Evolutionary conservation across 2,113 vertebrate genomes (phyloP).

Genomic region (Porphyrio hochstetteri): DNA sequence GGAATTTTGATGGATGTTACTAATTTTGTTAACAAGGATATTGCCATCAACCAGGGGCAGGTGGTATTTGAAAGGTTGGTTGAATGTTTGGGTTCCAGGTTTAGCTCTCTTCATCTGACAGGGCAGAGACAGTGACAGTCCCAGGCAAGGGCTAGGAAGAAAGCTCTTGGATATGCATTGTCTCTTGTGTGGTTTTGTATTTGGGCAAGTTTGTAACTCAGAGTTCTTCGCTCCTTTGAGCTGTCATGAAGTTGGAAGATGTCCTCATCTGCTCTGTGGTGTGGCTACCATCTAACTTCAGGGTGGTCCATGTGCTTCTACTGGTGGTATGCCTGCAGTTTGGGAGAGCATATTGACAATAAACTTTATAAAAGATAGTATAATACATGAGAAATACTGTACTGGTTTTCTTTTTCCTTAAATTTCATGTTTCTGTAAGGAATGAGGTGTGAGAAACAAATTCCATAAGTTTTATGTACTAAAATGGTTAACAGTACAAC

Average conservation of each 20-base stretch:
- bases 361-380: background rate
- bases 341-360: background rate
- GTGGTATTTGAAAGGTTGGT: fast-evolving
- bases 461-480: background rate
- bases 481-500: background rate
- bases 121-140: background rate
- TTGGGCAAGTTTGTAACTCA: background rate
- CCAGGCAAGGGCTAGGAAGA: background rate
- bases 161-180: background rate
- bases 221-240: background rate
- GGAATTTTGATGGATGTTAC: background rate
- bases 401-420: background rate
- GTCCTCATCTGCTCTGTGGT: fast-evolving
- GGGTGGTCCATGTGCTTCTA: background rate
- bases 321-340: background rate
- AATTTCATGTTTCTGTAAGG: background rate
- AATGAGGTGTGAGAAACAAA: background rate
- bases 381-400: background rate
- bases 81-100: background rate
- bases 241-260: background rate
- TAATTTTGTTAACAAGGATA: background rate
- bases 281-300: background rate
- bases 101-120: background rate
- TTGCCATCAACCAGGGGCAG: background rate
- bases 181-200: background rate